Base-by-base conservation (phyloP, 2,797 vertebrate genomes). In the Crocidura indochinensis region DNA sequence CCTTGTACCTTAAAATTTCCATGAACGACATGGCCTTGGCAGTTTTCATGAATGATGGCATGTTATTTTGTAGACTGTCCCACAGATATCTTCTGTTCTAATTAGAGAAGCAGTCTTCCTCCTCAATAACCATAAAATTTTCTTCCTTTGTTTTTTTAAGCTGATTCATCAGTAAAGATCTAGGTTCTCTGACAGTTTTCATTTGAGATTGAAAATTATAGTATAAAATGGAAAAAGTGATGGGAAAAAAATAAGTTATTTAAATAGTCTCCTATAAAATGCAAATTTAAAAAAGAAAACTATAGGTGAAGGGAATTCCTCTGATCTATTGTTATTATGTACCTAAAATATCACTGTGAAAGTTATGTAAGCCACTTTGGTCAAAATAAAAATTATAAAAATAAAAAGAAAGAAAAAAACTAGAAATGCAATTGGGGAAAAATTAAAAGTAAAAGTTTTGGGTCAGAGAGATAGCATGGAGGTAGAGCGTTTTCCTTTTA, bases 231-330 rank as follows among this genome's bases (percentile, higher is more conserved):
- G 14, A 27, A 22, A 65, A 24, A 26, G 65, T 19, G 27, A 67
- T 60, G 22, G n/a, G 62, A 51, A 51, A 51, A 51, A 69, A 78
- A 56, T 78, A 84, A 51, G 15, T 29, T 78, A 67, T 24, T 26
- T 62, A 56, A 80, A 38, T 38, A 38, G 38, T 80, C 31, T 84
- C 77, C 84, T 87, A 64, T 65, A 84, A 64, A 49, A 38, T 69
- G n/a, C 38, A 38, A 38, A 38, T 38, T 38, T 38, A 38, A 38
- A 38, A 38, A 38, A 38, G 38, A 38, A 38, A 38, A 38, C 38
- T 38, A 38, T 5, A 38, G 38, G 38, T 38, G 38, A 38, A 2
- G 38, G 38, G 38, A 38, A 38, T 38, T 38, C 38, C 38, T 5
- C 5, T 38, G 38, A 38, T 38, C 2, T 5, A 38, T 38, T 38